phyloP scores from a whole-genome alignment of 2,888 invertebrate species.

The Tolmerus cingulatus region DNA sequence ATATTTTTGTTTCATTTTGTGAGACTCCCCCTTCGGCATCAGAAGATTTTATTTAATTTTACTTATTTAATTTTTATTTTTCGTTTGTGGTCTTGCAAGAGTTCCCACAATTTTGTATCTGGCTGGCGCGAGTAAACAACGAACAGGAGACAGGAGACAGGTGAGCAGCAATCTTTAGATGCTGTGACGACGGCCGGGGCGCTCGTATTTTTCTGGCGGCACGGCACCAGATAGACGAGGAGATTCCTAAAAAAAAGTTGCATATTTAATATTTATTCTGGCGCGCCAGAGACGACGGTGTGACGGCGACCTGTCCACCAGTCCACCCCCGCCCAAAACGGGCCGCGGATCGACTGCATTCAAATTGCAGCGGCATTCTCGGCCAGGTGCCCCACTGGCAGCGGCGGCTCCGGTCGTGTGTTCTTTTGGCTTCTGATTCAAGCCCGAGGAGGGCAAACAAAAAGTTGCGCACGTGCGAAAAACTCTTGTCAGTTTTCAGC shows the following conservation, averaged over 20 bases:
- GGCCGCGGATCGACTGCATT: neutral
- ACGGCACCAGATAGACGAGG: neutral
- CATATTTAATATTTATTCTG: neutral
- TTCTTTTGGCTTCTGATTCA: neutral
- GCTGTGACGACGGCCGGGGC: neutral
- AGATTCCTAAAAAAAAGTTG: neutral
- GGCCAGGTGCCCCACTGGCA: neutral
- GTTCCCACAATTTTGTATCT: neutral
- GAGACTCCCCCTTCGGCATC: neutral
- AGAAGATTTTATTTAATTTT: neutral
- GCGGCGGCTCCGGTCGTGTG: neutral
- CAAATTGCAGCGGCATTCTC: neutral
- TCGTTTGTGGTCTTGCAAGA: neutral
- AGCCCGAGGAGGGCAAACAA: neutral
- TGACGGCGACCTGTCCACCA: neutral
- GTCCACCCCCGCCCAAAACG: neutral
- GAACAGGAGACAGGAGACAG: neutral
- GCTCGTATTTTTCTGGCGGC: neutral
- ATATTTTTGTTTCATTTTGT: neutral
- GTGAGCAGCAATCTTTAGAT: neutral
- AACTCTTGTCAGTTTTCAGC: neutral
- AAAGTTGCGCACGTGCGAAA: constrained; percentile 39
- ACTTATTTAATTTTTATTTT: neutral
- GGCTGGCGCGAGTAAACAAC: neutral
- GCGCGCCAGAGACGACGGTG: neutral